phyloP scores from a whole-genome alignment of 1,140 invertebrate species.

The Scylla paramamosain region DNA sequence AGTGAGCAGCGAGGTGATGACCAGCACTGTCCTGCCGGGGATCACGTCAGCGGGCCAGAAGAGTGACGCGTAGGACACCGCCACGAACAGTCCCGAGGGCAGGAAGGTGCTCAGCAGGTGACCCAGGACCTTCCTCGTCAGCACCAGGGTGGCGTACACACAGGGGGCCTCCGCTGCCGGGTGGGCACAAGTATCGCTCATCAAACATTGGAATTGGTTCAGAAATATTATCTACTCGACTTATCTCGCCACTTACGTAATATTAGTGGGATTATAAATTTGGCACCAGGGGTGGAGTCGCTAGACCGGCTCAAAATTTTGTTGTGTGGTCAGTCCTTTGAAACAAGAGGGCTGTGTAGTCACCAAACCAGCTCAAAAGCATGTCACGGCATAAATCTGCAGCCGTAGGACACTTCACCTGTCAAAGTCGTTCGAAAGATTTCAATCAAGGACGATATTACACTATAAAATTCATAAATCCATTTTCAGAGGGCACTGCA shows the following conservation, averaged over 20 bases:
- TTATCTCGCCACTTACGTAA: background rate
- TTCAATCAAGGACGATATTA: no score
- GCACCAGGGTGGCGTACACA: slow-evolving; percentile 38
- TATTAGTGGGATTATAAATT: no score
- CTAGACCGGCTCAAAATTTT: no score
- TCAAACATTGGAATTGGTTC: background rate
- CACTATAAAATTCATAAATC: no score
- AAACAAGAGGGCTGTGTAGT: no score
- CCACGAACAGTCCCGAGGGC: slow-evolving; percentile 77
- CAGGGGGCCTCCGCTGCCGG: slow-evolving; percentile 41
- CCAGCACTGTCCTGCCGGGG: slow-evolving; percentile 77
- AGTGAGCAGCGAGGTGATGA: slow-evolving; percentile 78
- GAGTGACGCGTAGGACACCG: slow-evolving; percentile 77
- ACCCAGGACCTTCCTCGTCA: slow-evolving; percentile 53
- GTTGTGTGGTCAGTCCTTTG: no score
- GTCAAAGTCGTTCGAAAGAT: no score
- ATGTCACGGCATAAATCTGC: no score
- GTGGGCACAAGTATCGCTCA: background rate
- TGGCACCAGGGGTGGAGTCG: no score
- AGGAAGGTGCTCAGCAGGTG: slow-evolving; percentile 77
- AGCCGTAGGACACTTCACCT: no score
- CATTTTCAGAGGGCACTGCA: no score
- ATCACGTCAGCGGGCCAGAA: slow-evolving; percentile 78
- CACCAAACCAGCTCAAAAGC: no score
- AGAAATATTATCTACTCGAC: background rate